Conservation (phyloP, 2,888 invertebrate genomes). For the Junonia oenone region DNA sequence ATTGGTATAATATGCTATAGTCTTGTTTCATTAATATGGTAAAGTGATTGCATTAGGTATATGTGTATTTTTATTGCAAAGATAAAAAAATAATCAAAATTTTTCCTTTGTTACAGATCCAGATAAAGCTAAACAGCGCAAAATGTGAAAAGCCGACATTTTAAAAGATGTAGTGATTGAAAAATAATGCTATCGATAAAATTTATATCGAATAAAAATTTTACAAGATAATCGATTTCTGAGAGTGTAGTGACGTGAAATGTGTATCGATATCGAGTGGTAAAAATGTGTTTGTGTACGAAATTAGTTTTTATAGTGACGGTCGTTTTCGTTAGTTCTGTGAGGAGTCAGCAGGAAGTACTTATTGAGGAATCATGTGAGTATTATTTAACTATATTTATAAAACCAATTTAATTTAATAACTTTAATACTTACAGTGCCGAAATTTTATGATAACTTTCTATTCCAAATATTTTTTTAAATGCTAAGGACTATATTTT, state of each 20-base stretch:
- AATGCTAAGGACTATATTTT: too few relatives aligned
- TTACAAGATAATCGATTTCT: neutral
- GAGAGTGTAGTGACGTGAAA: conserved; percentile 2
- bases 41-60: too few relatives aligned
- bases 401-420: too few relatives aligned
- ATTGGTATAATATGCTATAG: too few relatives aligned
- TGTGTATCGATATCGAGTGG: conserved; percentile 8
- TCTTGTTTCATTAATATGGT: too few relatives aligned
- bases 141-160: neutral
- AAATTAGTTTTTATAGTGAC: conserved; percentile 47
- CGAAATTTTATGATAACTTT: too few relatives aligned
- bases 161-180: conserved; percentile 7
- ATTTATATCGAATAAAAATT: neutral
- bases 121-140: neutral
- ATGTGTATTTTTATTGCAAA: too few relatives aligned
- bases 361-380: conserved; percentile 68
- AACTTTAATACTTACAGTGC: too few relatives aligned
- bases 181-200: conserved; percentile 8
- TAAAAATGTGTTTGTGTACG: conserved; percentile 36
- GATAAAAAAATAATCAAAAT: neutral
- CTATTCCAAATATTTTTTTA: too few relatives aligned
- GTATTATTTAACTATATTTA: conserved; percentile 30
- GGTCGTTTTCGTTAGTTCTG: conserved; percentile 51
- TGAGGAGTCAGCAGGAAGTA: conserved; percentile 60
- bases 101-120: conserved; percentile 24